A percentile compares a stretch with the other conserved stretches of the same genome.
Evolutionary conservation across 2,797 vertebrate species (phyloP).

Genomic region (Emys orbicularis): DNA sequence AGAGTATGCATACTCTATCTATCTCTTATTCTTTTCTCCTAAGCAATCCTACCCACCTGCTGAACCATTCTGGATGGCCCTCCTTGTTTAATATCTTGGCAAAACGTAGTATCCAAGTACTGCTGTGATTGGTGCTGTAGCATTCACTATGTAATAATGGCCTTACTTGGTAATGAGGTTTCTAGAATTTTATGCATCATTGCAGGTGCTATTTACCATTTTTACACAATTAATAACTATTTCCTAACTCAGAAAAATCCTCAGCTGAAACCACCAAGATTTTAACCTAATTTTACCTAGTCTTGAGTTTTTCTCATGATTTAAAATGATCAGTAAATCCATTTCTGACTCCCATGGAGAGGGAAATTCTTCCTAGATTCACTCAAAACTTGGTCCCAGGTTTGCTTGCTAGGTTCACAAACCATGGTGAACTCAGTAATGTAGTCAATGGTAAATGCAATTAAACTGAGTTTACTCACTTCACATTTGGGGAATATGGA

Average conservation of each 20-base stretch:
- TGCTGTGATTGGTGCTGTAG: not conserved
- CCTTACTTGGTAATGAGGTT: not conserved
- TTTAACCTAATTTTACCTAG: not conserved
- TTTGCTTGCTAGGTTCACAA: not conserved
- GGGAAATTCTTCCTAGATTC: not conserved
- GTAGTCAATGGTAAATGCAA: not conserved
- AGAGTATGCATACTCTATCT: not conserved
- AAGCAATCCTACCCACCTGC: not conserved
- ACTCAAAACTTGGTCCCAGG: not conserved
- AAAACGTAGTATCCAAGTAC: not conserved
- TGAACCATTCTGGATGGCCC: not conserved
- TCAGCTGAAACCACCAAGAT: not conserved
- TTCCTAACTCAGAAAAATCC: not conserved
- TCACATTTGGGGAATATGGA: not conserved
- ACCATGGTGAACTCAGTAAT: not conserved
- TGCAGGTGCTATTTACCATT: not conserved
- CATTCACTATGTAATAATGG: not conserved
- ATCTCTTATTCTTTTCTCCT: rapidly evolving
- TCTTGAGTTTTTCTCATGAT: not conserved
- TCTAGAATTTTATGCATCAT: rapidly evolving
- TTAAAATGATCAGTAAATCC: not conserved
- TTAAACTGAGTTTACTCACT: not conserved
- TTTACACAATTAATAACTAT: not conserved
- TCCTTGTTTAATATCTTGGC: not conserved
- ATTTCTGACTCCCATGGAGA: not conserved